Conservation (phyloP, 2,888 invertebrate species). For the Chalcosyrphus nemorum region DNA sequence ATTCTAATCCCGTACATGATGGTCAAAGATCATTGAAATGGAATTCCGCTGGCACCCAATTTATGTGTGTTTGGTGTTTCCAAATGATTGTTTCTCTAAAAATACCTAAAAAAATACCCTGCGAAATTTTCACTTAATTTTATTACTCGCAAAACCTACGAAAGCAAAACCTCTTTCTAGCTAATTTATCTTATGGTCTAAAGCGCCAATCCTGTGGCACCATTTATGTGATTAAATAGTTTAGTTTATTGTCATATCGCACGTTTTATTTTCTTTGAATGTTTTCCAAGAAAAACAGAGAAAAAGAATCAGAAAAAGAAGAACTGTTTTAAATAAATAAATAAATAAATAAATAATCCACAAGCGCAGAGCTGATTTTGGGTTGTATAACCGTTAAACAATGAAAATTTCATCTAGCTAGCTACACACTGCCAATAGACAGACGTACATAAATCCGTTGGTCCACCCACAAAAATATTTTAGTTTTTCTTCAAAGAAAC, state of each 20-base stretch:
- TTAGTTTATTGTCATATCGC: conserved; percentile 5
- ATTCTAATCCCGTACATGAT: conserved; percentile 16
- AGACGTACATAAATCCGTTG: conserved; percentile 10
- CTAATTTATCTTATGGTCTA: too few relatives aligned
- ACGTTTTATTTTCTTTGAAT: conserved; percentile 27
- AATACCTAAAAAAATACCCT: too few relatives aligned
- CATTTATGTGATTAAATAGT: neutral
- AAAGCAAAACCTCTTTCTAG: too few relatives aligned
- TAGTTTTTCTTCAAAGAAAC: conserved; percentile 1
- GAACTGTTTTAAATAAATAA: conserved; percentile 1
- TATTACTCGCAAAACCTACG: neutral
- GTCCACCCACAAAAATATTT: conserved; percentile 42
- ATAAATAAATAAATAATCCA: conserved; percentile 6
- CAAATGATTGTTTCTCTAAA: conserved; percentile 9
- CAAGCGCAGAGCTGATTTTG: conserved; percentile 13
- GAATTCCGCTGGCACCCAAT: conserved; percentile 42
- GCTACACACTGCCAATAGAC: conserved; percentile 5
- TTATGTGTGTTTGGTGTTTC: too few relatives aligned
- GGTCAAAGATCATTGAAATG: conserved; percentile 23
- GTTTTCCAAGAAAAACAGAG: conserved; percentile 8
- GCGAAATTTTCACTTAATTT: neutral
- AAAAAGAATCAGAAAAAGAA: too few relatives aligned
- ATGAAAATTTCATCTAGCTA: conserved; percentile 19
- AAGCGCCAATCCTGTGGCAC: neutral
- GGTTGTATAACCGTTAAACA: conserved; percentile 46